Base-by-base conservation (phyloP, 2,888 invertebrate species). In the Philaethria dido region DNA sequence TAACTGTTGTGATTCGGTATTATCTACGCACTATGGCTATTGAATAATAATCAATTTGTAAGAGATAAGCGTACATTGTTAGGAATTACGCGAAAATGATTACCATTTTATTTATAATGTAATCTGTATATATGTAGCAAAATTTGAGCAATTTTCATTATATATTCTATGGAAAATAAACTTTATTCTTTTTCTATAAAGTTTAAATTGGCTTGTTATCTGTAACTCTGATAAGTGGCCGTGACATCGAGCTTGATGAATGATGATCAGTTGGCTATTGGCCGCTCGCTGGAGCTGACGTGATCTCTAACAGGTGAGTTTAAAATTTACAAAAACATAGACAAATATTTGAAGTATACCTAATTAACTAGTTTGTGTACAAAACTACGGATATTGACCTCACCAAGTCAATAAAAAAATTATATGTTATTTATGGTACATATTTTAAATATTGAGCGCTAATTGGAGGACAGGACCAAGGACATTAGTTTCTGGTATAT, bases 191-290 rank as follows among this genome's bases (percentile, higher is more conserved):
- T 52, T 1, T 2, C 9, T 0, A 16, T 9, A 63, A 6, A 29
- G 63, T 45, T 29, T 18, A 45, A 25, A 63, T 66, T 62, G 9
- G 16, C 18, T 25, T 57, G 54, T 20, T 61, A 63, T 55, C 54
- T 16, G 16, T 33, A 16, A 52, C 16, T 33, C 4, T 33, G 52
- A 29, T 52, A 52, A 52, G 52, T 62, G 66, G 11, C 61, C 69
- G 47, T 64, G 69, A 63, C 60, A 48, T 64, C 45, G 25, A 42
- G 18, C 39, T 57, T 66, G 57, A 57, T 57, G 39, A 57, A 33
- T 57, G 44, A 64, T 64, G 60, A 45, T 54, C 68, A 64, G 54
- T 68, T 57, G 18, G 33, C 18, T 33, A 44, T 36, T 48, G 16
- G 14, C 47, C 22, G 42, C 25, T n/a, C n/a, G 13, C 18, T 50